phyloP scores from a whole-genome alignment of 2,113 vertebrate species.

The Phyllostomus hastatus region DNA sequence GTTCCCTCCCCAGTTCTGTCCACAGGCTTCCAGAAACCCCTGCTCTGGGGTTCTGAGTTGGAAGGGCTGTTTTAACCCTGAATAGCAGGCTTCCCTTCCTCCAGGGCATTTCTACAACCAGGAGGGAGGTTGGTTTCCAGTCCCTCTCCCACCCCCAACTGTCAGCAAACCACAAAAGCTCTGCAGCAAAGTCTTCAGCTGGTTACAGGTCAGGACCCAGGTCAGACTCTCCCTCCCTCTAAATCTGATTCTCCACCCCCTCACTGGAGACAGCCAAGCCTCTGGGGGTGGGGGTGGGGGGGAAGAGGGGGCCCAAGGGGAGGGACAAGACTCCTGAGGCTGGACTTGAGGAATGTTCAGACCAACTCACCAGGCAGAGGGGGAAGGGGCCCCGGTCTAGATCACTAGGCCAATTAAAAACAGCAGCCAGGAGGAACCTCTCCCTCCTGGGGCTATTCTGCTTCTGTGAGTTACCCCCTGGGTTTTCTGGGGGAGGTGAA shows the following conservation, averaged over 20 bases:
- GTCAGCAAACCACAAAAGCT: conserved; percentile 27
- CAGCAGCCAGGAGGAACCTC: conserved; percentile 25
- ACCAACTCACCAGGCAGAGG: conserved; percentile 20
- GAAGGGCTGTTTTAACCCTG: conserved; percentile 14
- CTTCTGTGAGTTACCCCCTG: neutral
- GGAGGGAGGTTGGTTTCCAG: neutral
- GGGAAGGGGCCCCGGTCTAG: neutral
- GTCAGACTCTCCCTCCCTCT: conserved; percentile 48
- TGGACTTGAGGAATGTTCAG: conserved; percentile 38
- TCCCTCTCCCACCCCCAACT: neutral
- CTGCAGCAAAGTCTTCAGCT: neutral
- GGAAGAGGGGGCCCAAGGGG: neutral
- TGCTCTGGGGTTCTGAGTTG: neutral
- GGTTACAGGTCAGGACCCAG: conserved; percentile 60
- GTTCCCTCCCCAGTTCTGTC: neutral
- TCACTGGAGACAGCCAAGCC: conserved; percentile 20
- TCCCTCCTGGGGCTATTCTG: neutral
- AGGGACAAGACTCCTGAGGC: conserved; percentile 2
- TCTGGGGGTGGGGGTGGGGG: neutral
- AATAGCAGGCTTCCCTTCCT: conserved; percentile 24
- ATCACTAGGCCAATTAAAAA: conserved; percentile 45
- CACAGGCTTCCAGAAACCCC: conserved; percentile 19
- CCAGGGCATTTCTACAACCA: neutral
- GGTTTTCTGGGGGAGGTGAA: neutral
- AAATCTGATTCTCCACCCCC: conserved; percentile 27